Base-by-base conservation (phyloP, 1,140 invertebrate genomes). In the Drosophila kanapiae region DNA sequence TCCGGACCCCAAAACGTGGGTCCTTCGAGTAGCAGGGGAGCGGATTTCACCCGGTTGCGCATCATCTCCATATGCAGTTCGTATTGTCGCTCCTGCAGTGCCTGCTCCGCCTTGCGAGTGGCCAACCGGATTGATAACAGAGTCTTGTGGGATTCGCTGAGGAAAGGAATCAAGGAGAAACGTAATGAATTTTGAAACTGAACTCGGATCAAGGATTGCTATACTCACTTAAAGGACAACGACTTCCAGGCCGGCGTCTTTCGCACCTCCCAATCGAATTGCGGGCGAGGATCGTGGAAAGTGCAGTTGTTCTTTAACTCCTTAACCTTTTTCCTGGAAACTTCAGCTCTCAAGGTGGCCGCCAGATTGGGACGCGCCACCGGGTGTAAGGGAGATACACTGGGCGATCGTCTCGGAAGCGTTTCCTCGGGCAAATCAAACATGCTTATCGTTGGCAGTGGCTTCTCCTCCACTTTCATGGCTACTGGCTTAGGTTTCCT, bases 181-280 rank as follows among this genome's bases (percentile, higher is more conserved):
- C 7, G 1, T n/a, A n/a, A 57, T 8, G 6, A 18, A 13, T 8
- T n/a, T n/a, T 0, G 1, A 29, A 58, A 5, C 14, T 1, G 4
- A 9, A 3, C 11, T 42, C 5, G 5, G 16, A n/a, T 23, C 18
- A 11, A 16, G 14, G 13, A 16, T 31, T 0, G 1, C 27, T 18
- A 3, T 33, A 71, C 78, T 87, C 40, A 93, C 92, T 93, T 93
- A 6, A 92, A 56, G 1, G 84, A 82, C 11, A 93, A 62, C 1
- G 91, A 92, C 54, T 92, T 92, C 91, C 92, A 93, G 14, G 90
- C 92, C 7, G 92, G 92, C 9, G 91, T 92, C 51, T 92, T 92
- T 13, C 91, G 79, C 10, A 93, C 91, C 56, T 92, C 92, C 92
- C 92, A 93, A 64, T 91, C 84, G 14, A 81, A 77, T 18, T 84